These are phyloP conservation scores for Acropternis orthonyx DNA, from an alignment of 2,797 vertebrate species.

Conservation along the genomic window DNA sequence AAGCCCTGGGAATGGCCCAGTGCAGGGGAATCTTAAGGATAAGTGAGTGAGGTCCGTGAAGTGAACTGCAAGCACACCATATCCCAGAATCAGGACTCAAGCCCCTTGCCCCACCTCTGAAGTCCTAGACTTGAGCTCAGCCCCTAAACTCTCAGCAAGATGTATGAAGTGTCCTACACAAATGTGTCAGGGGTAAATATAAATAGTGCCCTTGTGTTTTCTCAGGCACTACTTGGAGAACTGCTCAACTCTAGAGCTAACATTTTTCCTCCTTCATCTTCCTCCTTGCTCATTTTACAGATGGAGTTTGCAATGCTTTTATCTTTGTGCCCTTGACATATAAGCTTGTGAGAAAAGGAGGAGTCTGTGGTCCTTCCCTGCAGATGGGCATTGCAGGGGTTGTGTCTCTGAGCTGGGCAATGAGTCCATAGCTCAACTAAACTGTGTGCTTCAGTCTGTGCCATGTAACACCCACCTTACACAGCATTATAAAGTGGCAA, in stretches of 20 bases:
- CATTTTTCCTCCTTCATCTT: neutral
- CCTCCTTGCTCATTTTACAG: neutral
- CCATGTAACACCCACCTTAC: neutral
- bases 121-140: neutral
- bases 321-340: neutral
- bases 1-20: neutral
- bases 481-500: neutral
- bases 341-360: neutral
- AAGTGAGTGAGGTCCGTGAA: neutral
- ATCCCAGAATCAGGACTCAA: neutral
- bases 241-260: neutral
- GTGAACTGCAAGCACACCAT: accelerated
- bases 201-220: neutral
- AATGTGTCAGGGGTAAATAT: neutral
- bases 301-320: neutral
- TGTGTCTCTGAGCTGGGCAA: accelerated
- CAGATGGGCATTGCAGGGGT: neutral
- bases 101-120: neutral
- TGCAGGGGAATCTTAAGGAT: neutral
- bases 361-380: neutral
- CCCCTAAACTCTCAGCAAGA: neutral
- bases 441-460: neutral
- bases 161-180: neutral
- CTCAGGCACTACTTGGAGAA: neutral
- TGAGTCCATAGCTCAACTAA: neutral